Conservation (phyloP, 2,113 vertebrate species). For the Geococcyx californianus region DNA sequence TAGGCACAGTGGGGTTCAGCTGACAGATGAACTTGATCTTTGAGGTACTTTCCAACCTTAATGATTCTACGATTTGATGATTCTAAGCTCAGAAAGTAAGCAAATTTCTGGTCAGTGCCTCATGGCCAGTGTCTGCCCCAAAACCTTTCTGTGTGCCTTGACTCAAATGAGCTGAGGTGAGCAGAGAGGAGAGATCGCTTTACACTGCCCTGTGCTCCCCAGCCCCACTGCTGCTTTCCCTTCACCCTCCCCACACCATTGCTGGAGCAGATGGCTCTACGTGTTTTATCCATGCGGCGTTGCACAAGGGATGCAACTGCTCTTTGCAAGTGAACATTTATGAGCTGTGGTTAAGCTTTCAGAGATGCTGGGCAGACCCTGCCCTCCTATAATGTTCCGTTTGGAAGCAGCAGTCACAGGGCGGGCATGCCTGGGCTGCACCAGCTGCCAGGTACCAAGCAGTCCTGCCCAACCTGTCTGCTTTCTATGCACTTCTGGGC, state of each 20-base stretch:
- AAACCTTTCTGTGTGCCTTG: not conserved
- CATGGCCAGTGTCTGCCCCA: not conserved
- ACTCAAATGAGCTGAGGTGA: slow-evolving; percentile 4
- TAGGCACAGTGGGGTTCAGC: too few relatives aligned
- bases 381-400: not conserved
- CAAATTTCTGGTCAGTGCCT: not conserved
- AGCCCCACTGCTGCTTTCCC: not conserved
- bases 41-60: too few relatives aligned
- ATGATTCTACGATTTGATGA: too few relatives aligned
- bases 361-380: not conserved
- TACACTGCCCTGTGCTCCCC: not conserved
- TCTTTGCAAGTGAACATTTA: not conserved
- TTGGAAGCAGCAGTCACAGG: not conserved
- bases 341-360: not conserved
- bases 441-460: not conserved
- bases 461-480: not conserved
- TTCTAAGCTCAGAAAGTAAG: not conserved
- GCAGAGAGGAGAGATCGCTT: not conserved
- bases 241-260: not conserved
- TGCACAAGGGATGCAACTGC: not conserved
- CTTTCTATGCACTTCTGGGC: not conserved
- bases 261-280: not conserved
- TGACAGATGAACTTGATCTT: too few relatives aligned
- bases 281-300: accelerated
- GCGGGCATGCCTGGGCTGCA: not conserved